Percentiles rank a stretch among this genome's conserved stretches.
phyloP scores from a whole-genome alignment of 2,113 vertebrate species.

The Glareola pratincola region DNA sequence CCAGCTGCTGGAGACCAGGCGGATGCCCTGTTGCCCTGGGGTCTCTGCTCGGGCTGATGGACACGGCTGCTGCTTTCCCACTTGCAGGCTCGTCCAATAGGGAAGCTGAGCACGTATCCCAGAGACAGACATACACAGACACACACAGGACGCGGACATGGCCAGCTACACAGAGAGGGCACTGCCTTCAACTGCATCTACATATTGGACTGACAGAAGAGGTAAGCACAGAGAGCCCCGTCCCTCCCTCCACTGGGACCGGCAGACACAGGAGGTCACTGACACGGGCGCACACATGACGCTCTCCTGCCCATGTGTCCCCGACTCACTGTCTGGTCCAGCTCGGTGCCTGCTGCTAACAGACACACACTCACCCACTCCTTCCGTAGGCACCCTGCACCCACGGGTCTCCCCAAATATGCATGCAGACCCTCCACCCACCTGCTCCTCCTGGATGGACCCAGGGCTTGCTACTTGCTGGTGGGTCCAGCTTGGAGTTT shows the following conservation, averaged over 20 bases:
- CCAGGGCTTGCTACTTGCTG: not conserved
- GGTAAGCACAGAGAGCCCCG: not conserved
- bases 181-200: not conserved
- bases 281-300: accelerated
- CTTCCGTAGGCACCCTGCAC: not conserved
- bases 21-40: accelerated
- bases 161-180: not conserved
- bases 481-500: not conserved
- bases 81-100: not conserved
- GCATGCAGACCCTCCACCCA: not conserved
- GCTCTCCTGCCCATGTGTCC: not conserved
- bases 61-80: accelerated
- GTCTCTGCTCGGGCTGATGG: not conserved
- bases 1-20: accelerated
- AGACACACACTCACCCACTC: accelerated
- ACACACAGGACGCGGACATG: not conserved
- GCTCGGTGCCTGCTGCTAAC: not conserved
- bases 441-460: not conserved
- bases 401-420: not conserved
- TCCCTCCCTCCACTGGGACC: not conserved
- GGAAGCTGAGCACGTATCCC: not conserved
- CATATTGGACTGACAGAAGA: not conserved
- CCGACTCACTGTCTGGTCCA: accelerated
- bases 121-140: not conserved
- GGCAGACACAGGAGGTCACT: not conserved